These are phyloP conservation scores for Corythoichthys haematopterus DNA, from an alignment of 2,113 vertebrate species.

Conservation along the genomic window DNA sequence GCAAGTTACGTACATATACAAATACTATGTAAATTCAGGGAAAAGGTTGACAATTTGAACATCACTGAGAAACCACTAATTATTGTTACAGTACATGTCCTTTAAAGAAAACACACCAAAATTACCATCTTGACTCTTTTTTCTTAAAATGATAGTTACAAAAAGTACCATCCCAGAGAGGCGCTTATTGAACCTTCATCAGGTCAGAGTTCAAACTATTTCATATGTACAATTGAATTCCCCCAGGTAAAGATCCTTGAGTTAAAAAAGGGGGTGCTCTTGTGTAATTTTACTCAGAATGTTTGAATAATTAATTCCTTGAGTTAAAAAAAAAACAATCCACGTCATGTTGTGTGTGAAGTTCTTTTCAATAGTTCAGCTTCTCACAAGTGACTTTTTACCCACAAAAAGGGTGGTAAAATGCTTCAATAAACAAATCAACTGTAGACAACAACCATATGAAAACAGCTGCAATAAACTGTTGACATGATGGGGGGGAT, in stretches of 20 bases:
- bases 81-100: conserved; percentile 11
- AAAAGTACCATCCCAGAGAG: conserved; percentile 22
- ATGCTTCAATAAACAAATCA: not conserved
- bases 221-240: conserved; percentile 30
- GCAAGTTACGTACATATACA: conserved; percentile 50
- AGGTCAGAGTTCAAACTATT: conserved; percentile 11
- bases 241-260: not conserved
- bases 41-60: conserved; percentile 29
- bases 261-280: not conserved
- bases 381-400: conserved; percentile 12
- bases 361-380: conserved; percentile 39
- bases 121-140: conserved; percentile 22
- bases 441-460: conserved; percentile 19
- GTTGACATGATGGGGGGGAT: not conserved
- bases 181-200: conserved; percentile 9
- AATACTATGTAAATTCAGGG: conserved; percentile 11
- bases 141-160: conserved; percentile 15
- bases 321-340: not conserved
- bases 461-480: conserved; percentile 14
- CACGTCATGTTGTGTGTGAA: not conserved
- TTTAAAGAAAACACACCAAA: conserved; percentile 11
- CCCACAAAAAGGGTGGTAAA: conserved; percentile 5
- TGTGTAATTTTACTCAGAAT: conserved; percentile 10
- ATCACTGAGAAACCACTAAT: conserved; percentile 28
- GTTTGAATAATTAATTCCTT: conserved; percentile 17